Conservation (phyloP, 2,888 invertebrate species). For the Eupithecia exiguata region DNA sequence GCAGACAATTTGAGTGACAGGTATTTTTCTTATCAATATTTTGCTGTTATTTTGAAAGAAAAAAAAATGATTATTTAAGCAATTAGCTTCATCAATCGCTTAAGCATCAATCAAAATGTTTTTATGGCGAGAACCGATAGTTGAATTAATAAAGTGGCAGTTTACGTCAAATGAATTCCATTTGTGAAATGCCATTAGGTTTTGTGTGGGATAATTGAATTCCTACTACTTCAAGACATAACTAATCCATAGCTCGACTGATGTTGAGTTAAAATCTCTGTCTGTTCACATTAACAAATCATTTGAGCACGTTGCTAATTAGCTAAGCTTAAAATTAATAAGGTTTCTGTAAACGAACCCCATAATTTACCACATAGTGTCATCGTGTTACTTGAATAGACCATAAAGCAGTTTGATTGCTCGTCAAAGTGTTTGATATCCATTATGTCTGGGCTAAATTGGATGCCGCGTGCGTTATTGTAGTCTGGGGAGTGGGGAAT, state of each 20-base stretch:
- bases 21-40: constrained; percentile 45
- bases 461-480: constrained; percentile 76
- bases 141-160: constrained; percentile 44
- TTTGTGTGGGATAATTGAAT: constrained; percentile 35
- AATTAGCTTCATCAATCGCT: constrained; percentile 41
- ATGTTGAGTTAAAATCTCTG: constrained; percentile 7
- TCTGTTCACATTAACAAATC: background rate
- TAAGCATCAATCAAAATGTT: constrained; percentile 44
- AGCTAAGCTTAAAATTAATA: background rate
- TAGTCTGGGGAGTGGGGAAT: constrained; percentile 78
- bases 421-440: constrained; percentile 60
- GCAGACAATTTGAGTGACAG: constrained; percentile 35
- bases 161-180: constrained; percentile 40
- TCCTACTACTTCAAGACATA: constrained; percentile 24
- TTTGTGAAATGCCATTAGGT: constrained; percentile 36
- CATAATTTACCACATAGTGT: background rate
- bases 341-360: background rate
- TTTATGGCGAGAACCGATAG: constrained; percentile 42
- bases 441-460: constrained; percentile 71
- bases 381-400: background rate
- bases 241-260: constrained; percentile 49
- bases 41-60: constrained; percentile 47
- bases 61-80: constrained; percentile 45
- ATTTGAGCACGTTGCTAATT: background rate
- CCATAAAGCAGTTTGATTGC: constrained; percentile 57